Percentiles rank a stretch among this genome's conserved stretches.
Conservation (phyloP, 2,113 vertebrate species). For the Solea senegalensis region DNA sequence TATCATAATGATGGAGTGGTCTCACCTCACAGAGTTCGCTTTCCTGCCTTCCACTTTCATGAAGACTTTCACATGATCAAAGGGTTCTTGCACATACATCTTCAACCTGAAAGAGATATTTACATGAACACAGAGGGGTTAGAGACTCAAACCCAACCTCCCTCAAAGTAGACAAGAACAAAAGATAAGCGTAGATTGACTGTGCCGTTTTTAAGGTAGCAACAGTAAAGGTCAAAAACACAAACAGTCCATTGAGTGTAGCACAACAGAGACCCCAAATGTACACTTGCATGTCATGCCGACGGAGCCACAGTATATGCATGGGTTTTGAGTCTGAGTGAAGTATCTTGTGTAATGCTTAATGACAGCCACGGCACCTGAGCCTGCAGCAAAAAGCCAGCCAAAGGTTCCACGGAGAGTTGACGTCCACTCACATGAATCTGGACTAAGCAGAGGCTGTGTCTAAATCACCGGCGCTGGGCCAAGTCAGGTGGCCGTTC, state of each 20-base stretch:
- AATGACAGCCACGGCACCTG: constrained; percentile 3
- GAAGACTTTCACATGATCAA: constrained; percentile 84
- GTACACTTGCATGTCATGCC: constrained; percentile 7
- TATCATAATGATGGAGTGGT: not conserved
- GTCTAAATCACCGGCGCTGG: constrained; percentile 14
- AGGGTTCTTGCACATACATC: constrained; percentile 79
- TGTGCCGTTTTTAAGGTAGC: constrained; percentile 1
- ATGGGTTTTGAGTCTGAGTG: constrained; percentile 5
- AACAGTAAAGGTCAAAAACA: constrained; percentile 32
- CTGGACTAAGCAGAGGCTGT: constrained; percentile 31
- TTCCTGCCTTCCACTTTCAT: constrained; percentile 90
- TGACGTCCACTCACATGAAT: constrained; percentile 33
- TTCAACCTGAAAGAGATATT: constrained; percentile 86
- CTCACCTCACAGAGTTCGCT: constrained; percentile 87
- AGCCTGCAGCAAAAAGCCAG: constrained; percentile 25
- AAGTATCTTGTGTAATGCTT: constrained; percentile 11
- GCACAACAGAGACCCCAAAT: constrained; percentile 8
- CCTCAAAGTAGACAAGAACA: not conserved
- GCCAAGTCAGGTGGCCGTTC: constrained; percentile 24
- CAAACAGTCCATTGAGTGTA: constrained; percentile 38
- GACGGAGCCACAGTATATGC: constrained; percentile 20
- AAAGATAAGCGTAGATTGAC: not conserved
- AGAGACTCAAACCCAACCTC: not conserved
- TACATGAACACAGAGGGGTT: constrained; percentile 23
- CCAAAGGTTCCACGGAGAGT: constrained; percentile 26